Evolutionary conservation across 2,888 invertebrate genomes (phyloP).

Genomic region (Chaetoderma sp.): DNA sequence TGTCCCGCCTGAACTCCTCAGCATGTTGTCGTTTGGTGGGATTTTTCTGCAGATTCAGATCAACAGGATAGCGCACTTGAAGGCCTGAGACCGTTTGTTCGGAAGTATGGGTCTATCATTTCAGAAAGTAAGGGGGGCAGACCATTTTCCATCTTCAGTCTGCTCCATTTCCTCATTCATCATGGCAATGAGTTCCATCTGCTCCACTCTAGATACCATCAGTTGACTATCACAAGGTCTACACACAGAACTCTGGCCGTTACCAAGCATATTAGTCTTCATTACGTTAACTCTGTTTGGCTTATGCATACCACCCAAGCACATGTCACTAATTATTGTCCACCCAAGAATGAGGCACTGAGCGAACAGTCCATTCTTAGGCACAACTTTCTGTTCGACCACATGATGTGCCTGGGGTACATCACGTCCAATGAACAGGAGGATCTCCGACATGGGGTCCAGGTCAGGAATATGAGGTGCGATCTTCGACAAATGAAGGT

Average conservation of each 20-base stretch:
- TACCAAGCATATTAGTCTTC: background rate
- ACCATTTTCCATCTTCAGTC: slow-evolving; percentile 26
- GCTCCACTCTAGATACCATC: slow-evolving; percentile 16
- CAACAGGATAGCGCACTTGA: background rate
- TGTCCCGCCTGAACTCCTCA: slow-evolving; percentile 8
- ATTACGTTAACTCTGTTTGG: background rate
- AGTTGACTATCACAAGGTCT: too few species aligned
- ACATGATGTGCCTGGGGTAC: background rate
- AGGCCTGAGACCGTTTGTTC: slow-evolving; percentile 7
- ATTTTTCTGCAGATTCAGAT: background rate
- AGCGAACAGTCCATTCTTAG: background rate
- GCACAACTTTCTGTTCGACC: background rate
- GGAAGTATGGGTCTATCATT: background rate
- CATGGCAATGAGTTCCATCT: slow-evolving; percentile 18
- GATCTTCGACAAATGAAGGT: background rate
- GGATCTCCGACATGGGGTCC: background rate
- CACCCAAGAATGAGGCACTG: background rate
- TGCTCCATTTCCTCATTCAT: slow-evolving; percentile 22
- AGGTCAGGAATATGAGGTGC: background rate
- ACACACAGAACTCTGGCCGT: background rate
- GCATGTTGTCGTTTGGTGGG: slow-evolving; percentile 5
- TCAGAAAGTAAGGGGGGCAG: slow-evolving; percentile 29
- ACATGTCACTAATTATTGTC: background rate
- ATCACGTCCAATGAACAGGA: background rate
- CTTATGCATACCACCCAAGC: background rate